Base-by-base conservation (phyloP, 2,113 vertebrate genomes). In the Oreochromis aureus region DNA sequence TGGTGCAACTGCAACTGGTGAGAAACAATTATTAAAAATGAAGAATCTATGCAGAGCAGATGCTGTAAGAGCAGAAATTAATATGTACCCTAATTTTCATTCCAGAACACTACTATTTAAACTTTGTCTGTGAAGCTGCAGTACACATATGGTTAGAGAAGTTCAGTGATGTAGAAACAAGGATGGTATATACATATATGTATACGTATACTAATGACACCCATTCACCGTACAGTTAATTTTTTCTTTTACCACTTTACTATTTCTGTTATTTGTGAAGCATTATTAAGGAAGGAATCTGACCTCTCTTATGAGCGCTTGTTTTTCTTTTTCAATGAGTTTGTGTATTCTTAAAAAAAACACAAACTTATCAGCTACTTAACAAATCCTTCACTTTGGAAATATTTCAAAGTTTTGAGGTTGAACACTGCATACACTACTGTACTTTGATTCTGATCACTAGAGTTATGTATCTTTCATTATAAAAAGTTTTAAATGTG, bases 1-100 rank as follows among this genome's bases (percentile, higher is more conserved):
- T 69, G 95, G 85, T 83, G 92, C 39, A 88, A 92, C 94, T 90
- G 89, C 80, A 88, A 94, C 82, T 86, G 78, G 18, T 51, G 18
- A 3, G 78, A 90, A 89, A 19, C 30, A 80, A 78, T 80, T 12
- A 86, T 32, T 4, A 83, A 54, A 84, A 53, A 9, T 34, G 4
- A 73, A 61, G 1, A 24, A 39, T 51, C 8, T 46, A 55, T 16
- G 39, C n/a, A 18, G 83, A 61, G 30, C 39, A 58, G 12, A 56
- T 6, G 34, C 11, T 22, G 16, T 32, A 51, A 30, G 27, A 30
- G 71, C 44, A 51, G 24, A 78, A 51, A 78, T 32, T 19, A 51
- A 32, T 51, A 30, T 51, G n/a, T 81, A 41, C 3, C 13, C 39
- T 15, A 27, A 12, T 87, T 81, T 86, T 32, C 1, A 13, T 71